Conservation (phyloP, 2,113 vertebrate genomes). For the Catharus bicknelli region DNA sequence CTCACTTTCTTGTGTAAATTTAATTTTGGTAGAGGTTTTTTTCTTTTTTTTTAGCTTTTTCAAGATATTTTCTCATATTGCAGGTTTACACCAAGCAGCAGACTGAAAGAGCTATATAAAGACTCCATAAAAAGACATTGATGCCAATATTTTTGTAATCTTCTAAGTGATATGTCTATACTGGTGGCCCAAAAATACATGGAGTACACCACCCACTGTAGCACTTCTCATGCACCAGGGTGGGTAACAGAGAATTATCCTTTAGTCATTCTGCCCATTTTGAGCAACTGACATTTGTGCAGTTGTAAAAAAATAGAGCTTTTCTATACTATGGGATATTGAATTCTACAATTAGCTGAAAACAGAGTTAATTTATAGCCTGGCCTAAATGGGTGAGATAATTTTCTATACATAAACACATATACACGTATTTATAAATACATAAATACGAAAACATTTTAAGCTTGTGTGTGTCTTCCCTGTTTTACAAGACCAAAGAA, state of each 20-base stretch:
- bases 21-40: background rate
- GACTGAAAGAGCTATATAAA: slow-evolving; percentile 2
- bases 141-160: slow-evolving; percentile 16
- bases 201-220: background rate
- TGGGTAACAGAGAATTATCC: background rate
- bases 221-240: background rate
- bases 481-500: background rate
- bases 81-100: background rate
- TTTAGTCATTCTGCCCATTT: background rate
- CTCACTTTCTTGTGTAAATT: background rate
- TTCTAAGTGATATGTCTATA: background rate
- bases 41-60: background rate
- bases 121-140: background rate
- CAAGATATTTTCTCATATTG: background rate
- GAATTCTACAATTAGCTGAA: background rate
- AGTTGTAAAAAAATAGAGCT: background rate
- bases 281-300: background rate
- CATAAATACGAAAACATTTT: background rate
- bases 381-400: background rate
- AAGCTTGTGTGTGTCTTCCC: background rate
- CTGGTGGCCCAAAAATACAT: slow-evolving; percentile 14
- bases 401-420: background rate
- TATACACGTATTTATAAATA: background rate
- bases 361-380: background rate
- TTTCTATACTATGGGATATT: background rate